Conservation (phyloP, 2,797 vertebrate genomes). For the Gobio occitaniae region DNA sequence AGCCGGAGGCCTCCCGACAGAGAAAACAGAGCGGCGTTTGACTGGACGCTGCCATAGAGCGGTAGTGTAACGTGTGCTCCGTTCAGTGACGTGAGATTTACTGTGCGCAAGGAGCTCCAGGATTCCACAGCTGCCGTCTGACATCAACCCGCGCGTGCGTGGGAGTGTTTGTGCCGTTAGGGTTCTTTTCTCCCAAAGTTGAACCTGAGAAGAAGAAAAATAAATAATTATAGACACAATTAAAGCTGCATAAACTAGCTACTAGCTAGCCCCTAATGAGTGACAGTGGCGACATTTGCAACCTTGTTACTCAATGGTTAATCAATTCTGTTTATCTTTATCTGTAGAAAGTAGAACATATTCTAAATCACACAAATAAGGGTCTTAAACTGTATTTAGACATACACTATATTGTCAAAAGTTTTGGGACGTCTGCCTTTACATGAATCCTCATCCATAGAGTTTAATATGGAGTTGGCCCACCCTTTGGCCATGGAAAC, state of each 20-base stretch:
- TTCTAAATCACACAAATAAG: not conserved
- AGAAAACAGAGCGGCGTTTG: constrained; percentile 85
- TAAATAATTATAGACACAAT: not conserved
- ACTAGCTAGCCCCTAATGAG: not conserved
- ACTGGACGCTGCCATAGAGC: constrained; percentile 73
- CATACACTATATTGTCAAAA: no score
- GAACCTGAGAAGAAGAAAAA: constrained; percentile 42
- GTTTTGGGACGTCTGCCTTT: no score
- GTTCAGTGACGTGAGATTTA: constrained; percentile 77
- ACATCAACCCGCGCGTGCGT: constrained; percentile 68
- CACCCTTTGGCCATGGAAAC: no score
- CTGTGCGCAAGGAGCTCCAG: constrained; percentile 69
- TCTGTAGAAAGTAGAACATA: not conserved
- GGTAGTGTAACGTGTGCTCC: constrained; percentile 72
- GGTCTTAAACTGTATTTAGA: not conserved
- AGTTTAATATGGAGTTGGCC: no score
- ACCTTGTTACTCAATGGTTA: not conserved
- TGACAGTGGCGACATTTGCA: not conserved
- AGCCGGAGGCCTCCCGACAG: constrained; percentile 81
- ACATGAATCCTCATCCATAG: no score
- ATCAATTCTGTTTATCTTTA: not conserved
- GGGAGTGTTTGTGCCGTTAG: constrained; percentile 66
- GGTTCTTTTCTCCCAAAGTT: constrained; percentile 53
- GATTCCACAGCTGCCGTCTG: constrained; percentile 77
- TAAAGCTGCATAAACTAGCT: not conserved